Percentiles rank a stretch among this genome's conserved stretches.
phyloP scores from a whole-genome alignment of 37 sponge, comb jelly and placozoan species.

The Axinella damicornis region DNA sequence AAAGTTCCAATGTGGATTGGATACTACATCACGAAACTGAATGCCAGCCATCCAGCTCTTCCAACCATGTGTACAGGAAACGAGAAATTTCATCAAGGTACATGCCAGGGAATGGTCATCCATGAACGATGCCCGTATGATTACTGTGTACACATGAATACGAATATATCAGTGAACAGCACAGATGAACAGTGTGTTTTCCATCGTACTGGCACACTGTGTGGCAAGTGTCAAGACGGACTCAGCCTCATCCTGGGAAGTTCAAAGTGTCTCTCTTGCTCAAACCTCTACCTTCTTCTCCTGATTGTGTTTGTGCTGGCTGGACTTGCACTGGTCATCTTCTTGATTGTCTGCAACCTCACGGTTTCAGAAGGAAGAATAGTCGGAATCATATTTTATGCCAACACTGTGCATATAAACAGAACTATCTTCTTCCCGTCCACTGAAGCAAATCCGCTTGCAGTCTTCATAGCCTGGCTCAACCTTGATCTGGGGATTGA shows the following conservation, averaged over 20 bases:
- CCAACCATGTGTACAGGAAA: no score
- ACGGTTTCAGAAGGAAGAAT: not conserved
- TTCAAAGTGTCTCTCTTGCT: not conserved
- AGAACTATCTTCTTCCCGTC: not conserved
- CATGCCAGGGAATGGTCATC: not conserved
- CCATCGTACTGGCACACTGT: not conserved
- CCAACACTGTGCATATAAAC: not conserved
- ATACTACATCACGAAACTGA: not conserved
- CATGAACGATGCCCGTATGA: not conserved
- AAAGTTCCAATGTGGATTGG: not conserved
- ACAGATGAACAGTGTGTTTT: not conserved
- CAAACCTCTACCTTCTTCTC: not conserved
- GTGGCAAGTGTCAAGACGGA: not conserved
- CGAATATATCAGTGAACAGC: not conserved
- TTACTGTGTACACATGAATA: not conserved
- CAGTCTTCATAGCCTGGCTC: not conserved
- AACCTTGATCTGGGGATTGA: constrained; percentile 31
- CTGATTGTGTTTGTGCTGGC: not conserved
- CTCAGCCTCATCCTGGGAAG: not conserved
- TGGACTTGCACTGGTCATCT: not conserved
- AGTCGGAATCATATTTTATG: not conserved
- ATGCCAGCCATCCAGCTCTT: no score
- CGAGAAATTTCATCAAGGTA: no score
- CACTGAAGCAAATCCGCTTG: not conserved
- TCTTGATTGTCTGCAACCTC: not conserved